Conservation (phyloP, 2,888 invertebrate genomes). For the Mycalesis mineus region DNA sequence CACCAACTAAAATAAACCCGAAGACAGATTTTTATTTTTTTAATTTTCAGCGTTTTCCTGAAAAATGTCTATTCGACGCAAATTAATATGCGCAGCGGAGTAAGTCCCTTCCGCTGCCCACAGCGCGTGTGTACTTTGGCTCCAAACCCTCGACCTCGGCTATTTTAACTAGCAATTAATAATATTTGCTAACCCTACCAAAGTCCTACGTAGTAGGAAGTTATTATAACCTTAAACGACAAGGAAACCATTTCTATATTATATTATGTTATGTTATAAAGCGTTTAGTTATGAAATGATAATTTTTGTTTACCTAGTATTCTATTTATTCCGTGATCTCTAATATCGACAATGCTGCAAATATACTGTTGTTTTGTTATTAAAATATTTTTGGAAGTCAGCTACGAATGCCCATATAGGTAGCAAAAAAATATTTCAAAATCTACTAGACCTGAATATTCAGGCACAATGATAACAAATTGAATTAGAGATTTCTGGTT, state of each 20-base stretch:
- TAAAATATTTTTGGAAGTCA: too few species aligned
- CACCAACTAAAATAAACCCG: neutral
- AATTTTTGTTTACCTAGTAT: too few species aligned
- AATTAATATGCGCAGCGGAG: constrained; percentile 1
- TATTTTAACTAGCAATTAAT: constrained; percentile 5
- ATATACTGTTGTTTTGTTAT: too few species aligned
- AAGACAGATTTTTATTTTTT: neutral
- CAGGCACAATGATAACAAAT: too few species aligned
- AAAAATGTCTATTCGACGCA: constrained; percentile 1
- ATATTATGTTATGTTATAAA: neutral
- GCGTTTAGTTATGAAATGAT: neutral
- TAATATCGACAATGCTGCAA: too few species aligned
- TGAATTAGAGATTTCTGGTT: too few species aligned
- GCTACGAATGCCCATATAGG: too few species aligned
- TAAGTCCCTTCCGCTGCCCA: neutral
- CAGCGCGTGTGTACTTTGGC: constrained; percentile 5
- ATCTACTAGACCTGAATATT: too few species aligned
- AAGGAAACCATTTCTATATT: neutral
- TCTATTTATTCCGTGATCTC: too few species aligned
- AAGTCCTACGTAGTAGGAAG: neutral
- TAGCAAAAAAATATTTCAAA: too few species aligned
- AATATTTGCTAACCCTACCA: constrained; percentile 2
- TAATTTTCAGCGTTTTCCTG: neutral
- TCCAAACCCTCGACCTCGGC: constrained; percentile 6
- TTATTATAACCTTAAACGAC: constrained; percentile 1